phyloP scores from a whole-genome alignment of 2,797 vertebrate species.

The Mormyrops boulengeri region DNA sequence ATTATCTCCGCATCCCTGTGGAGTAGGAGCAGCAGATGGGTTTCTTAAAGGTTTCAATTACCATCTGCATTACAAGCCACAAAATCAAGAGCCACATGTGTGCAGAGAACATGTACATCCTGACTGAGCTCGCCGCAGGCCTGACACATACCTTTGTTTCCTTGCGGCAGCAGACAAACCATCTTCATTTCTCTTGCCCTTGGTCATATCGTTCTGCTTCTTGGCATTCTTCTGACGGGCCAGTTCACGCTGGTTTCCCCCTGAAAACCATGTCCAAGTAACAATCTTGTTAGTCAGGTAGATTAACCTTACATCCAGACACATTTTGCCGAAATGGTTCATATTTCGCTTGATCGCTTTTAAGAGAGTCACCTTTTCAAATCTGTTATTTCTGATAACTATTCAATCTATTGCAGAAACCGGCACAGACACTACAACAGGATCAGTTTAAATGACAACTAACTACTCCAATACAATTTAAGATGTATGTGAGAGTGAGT shows the following conservation, averaged over 20 bases:
- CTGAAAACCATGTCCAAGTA: conserved; percentile 35
- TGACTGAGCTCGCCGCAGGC: not conserved
- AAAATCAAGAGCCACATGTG: not conserved
- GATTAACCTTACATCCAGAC: not conserved
- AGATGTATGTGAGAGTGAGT: not conserved
- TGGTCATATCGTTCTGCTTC: conserved; percentile 64
- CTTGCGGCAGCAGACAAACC: conserved; percentile 84
- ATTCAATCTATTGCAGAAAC: not conserved
- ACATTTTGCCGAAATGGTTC: not conserved
- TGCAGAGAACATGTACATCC: not conserved
- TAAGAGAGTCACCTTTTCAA: not conserved
- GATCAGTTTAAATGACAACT: not conserved
- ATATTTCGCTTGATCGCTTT: not conserved
- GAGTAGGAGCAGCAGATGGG: conserved; percentile 25
- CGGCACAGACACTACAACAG: not conserved
- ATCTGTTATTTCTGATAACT: not conserved
- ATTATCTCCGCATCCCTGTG: conserved; percentile 69
- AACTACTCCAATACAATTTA: not conserved
- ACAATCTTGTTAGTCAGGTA: not conserved
- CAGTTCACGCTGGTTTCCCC: conserved; percentile 81
- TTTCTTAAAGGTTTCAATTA: not conserved
- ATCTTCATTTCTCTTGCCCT: conserved; percentile 76
- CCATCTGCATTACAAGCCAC: not conserved
- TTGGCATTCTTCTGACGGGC: conserved; percentile 83
- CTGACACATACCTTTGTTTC: conserved; percentile 72